phyloP scores from a whole-genome alignment of 2,113 vertebrate genomes.

The Pseudorasbora parva region DNA sequence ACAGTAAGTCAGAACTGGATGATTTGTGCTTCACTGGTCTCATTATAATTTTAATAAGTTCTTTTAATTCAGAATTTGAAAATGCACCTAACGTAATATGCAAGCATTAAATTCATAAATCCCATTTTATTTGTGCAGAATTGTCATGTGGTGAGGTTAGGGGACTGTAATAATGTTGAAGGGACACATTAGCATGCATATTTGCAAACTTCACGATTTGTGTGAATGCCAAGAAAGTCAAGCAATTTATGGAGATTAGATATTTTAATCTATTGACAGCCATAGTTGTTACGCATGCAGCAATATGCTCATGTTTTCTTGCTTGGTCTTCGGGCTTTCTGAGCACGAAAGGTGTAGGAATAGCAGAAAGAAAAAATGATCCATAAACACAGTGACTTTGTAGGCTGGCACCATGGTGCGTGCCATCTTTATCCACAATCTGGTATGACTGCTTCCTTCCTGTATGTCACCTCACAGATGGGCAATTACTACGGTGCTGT shows the following conservation, averaged over 20 bases:
- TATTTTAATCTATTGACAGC: not conserved
- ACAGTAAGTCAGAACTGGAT: not conserved
- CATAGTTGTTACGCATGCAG: conserved; percentile 50
- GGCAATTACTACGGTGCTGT: conserved; percentile 57
- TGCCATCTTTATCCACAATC: conserved; percentile 59
- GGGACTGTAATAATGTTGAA: not conserved
- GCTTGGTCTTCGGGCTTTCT: conserved; percentile 45
- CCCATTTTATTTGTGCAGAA: not conserved
- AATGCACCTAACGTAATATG: not conserved
- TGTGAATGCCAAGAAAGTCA: not conserved
- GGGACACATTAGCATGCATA: not conserved
- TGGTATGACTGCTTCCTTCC: conserved; percentile 53
- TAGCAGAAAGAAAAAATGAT: conserved; percentile 57
- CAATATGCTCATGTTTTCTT: conserved; percentile 45
- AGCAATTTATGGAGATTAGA: not conserved
- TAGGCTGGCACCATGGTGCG: conserved; percentile 51
- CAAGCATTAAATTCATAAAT: not conserved
- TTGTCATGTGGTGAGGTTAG: not conserved
- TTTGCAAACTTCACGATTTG: not conserved
- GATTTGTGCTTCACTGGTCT: not conserved
- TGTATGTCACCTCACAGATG: conserved; percentile 61
- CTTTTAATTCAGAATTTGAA: not conserved
- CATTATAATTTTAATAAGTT: not conserved
- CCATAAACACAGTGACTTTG: conserved; percentile 49
- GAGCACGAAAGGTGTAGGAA: conserved; percentile 51